Conservation (phyloP, 2,888 invertebrate genomes). For the Agrypnus murinus region DNA sequence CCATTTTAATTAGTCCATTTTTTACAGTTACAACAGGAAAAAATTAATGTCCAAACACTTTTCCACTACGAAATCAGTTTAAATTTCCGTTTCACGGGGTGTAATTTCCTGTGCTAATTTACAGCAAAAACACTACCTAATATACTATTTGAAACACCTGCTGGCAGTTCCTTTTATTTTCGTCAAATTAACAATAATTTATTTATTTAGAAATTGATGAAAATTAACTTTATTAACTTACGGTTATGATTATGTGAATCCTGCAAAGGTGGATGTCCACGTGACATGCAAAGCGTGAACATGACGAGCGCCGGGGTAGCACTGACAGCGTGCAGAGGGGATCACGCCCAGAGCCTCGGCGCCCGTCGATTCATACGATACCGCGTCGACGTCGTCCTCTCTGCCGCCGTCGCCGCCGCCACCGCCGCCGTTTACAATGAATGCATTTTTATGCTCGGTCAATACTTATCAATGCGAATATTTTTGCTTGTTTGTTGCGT, state of each 20-base stretch:
- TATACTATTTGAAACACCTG: too few species aligned
- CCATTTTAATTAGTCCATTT: too few species aligned
- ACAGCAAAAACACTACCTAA: too few species aligned
- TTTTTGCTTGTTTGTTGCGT: neutral
- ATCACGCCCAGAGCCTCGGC: slow-evolving; percentile 52
- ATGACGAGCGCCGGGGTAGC: slow-evolving; percentile 60
- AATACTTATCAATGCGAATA: slow-evolving; percentile 23
- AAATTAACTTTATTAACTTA: slow-evolving; percentile 47
- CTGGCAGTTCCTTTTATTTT: too few species aligned
- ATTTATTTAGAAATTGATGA: too few species aligned
- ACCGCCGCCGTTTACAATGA: slow-evolving; percentile 1
- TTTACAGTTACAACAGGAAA: too few species aligned
- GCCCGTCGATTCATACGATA: slow-evolving; percentile 46
- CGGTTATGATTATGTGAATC: slow-evolving; percentile 59
- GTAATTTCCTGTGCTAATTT: too few species aligned
- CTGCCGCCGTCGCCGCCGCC: slow-evolving; percentile 8
- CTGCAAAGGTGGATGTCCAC: slow-evolving; percentile 63
- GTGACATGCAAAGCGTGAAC: slow-evolving; percentile 68
- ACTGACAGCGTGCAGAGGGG: slow-evolving; percentile 53
- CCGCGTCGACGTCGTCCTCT: slow-evolving; percentile 45
- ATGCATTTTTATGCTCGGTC: slow-evolving; percentile 22
- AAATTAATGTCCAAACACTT: too few species aligned
- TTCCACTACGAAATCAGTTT: too few species aligned
- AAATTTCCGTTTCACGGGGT: too few species aligned
- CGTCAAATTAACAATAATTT: too few species aligned